Percentiles rank a stretch among this genome's conserved stretches.
phyloP scores from a whole-genome alignment of 2,888 invertebrate genomes.

The Agrypnus murinus region DNA sequence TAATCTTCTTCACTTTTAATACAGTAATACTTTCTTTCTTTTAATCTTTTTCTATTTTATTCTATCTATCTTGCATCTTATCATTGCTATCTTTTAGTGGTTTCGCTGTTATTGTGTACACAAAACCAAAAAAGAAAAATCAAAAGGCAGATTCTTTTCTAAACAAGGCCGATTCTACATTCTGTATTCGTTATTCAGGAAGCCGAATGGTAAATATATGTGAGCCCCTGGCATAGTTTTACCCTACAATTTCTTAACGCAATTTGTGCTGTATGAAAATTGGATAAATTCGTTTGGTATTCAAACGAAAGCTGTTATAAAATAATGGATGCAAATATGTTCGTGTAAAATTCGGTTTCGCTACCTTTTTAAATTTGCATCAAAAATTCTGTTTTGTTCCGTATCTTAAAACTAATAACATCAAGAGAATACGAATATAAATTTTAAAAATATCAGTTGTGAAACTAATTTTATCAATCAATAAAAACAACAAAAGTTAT shows the following conservation, averaged over 20 bases:
- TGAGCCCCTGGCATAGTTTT: slow-evolving; percentile 11
- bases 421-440: too few relatives aligned
- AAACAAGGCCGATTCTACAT: background rate
- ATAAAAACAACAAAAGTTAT: too few relatives aligned
- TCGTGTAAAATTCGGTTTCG: slow-evolving; percentile 4
- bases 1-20: too few relatives aligned
- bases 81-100: slow-evolving; percentile 14
- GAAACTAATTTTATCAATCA: too few relatives aligned
- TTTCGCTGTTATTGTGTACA: background rate
- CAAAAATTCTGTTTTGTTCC: too few relatives aligned
- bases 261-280: slow-evolving; percentile 30
- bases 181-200: slow-evolving; percentile 30
- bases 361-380: too few relatives aligned
- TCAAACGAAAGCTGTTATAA: slow-evolving; percentile 25
- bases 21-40: too few relatives aligned
- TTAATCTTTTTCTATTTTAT: too few relatives aligned
- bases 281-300: slow-evolving; percentile 28
- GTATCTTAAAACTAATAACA: too few relatives aligned
- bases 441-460: too few relatives aligned
- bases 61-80: too few relatives aligned
- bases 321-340: slow-evolving; percentile 32
- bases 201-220: slow-evolving; percentile 26
- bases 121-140: background rate
- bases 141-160: slow-evolving; percentile 12
- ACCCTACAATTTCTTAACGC: slow-evolving; percentile 34